Conservation (phyloP, 30 jellyfish, hydroid and myxozoan species). For the Morbakka virulenta region DNA sequence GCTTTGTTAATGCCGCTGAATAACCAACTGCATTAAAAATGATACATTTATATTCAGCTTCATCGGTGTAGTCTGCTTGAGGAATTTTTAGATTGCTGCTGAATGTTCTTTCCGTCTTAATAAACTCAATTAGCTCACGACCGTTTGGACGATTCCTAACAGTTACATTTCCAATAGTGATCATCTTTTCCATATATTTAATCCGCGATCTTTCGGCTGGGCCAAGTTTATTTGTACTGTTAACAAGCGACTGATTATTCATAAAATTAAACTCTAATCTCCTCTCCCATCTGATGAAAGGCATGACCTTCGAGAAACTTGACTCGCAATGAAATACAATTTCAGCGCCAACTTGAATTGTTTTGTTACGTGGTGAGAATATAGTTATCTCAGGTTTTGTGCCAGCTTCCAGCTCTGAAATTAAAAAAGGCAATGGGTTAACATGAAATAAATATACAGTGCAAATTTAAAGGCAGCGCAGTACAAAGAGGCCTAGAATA, state of each 20-base stretch:
- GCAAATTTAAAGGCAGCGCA: no score
- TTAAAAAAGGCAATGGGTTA: background rate
- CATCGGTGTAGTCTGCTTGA: constrained; percentile 16
- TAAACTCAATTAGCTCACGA: constrained; percentile 7
- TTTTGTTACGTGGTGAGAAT: constrained; percentile 8
- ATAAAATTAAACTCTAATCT: background rate
- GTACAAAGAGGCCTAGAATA: no score
- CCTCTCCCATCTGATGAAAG: constrained; percentile 23
- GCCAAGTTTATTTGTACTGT: background rate
- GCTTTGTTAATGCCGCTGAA: constrained; percentile 7
- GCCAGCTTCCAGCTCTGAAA: constrained; percentile 31
- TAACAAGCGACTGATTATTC: background rate
- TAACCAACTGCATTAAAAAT: constrained; percentile 47
- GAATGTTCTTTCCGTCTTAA: constrained; percentile 17
- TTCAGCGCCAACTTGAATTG: constrained; percentile 11
- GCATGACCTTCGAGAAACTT: constrained; percentile 11
- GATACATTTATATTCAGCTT: constrained; percentile 32
- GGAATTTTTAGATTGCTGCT: background rate
- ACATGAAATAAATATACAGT: no score
- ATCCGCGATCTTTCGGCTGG: background rate
- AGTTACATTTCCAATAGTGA: background rate
- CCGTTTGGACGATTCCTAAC: background rate
- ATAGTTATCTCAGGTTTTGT: constrained; percentile 27
- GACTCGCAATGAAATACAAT: constrained; percentile 28
- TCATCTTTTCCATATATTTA: background rate